Base-by-base conservation (phyloP, 1,140 invertebrate species). In the Drosophila nasuta region DNA sequence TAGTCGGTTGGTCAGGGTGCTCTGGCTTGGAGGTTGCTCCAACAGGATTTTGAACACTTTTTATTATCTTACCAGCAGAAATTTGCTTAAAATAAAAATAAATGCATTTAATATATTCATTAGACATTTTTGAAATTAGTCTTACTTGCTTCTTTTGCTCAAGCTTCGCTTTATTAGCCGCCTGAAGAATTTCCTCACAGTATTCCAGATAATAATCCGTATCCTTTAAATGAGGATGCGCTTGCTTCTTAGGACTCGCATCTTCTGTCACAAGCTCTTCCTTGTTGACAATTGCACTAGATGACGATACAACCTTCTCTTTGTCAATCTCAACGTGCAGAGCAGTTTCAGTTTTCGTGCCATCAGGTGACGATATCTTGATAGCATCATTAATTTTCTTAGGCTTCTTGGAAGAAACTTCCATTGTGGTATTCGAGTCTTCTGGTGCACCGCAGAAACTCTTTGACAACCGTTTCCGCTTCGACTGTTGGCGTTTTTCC, bases 381-480 rank as follows among this genome's bases (percentile, higher is more conserved):
- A 25, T 25, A 25, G 20, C 41, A 25, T 10, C 15, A 17, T 33
- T 15, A 0, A 49, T 43, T 1, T 43, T 48, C n/a, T 81, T 81
- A 2, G 54, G 6, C 11, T 68, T 59, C 43, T 85, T 71, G 8
- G 8, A 30, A 15, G 25, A 20, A 0, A 64, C 33, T 25, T 59
- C 58, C 6, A 60, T 20, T 8, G 51, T 20, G 3, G 8, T 35
- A 4, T 63, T 60, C 13, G 80, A 45, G 11, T 67, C 63, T 0
- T 91, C 77, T 10, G 74, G 17, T 1, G 77, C 46, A 7, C 64
- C 76, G 41, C 90, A 81, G 5, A 91, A 91, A 38, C 90, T 91
- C 30, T 91, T 91, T 0, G 90, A 91, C 3, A 91, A 15, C 17
- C 78, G 82, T 7, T 80, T 77, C 3, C 90, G 75, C 67, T 88